Percentiles rank a stretch among this genome's conserved stretches.
phyloP scores from a whole-genome alignment of 1,140 invertebrate species.

The Trypoxylus dichotomus region DNA sequence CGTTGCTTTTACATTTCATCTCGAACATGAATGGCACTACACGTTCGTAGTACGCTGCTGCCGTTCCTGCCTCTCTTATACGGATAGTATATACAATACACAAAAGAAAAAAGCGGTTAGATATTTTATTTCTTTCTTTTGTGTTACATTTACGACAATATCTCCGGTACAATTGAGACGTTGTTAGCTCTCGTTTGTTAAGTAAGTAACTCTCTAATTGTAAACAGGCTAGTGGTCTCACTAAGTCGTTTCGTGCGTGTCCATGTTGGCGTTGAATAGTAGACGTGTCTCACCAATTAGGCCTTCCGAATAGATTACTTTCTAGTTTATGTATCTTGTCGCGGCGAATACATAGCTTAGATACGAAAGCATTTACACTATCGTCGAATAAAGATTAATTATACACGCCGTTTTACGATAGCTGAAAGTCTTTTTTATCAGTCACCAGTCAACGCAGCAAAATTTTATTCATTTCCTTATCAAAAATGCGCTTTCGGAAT shows the following conservation, averaged over 20 bases:
- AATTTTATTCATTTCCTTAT: too few relatives aligned
- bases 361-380: not conserved
- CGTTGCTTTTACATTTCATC: not conserved
- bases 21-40: not conserved
- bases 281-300: not conserved
- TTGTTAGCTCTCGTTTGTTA: constrained; percentile 2
- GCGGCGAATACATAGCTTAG: not conserved
- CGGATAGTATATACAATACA: not conserved
- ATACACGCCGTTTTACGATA: too few relatives aligned
- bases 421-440: too few relatives aligned
- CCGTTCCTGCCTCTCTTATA: not conserved
- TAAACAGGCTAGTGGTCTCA: not conserved
- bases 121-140: constrained; percentile 8
- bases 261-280: not conserved
- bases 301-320: constrained; percentile 2
- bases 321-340: not conserved
- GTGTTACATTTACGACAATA: constrained; percentile 7
- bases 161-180: not conserved
- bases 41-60: not conserved
- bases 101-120: not conserved
- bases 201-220: constrained; percentile 7
- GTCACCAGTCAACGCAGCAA: too few relatives aligned
- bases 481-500: too few relatives aligned
- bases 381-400: not conserved
- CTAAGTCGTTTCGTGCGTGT: not conserved